These are phyloP conservation scores for Trissolcus japonicus DNA, from an alignment of 2,888 invertebrate genomes.

Conservation along the genomic window DNA sequence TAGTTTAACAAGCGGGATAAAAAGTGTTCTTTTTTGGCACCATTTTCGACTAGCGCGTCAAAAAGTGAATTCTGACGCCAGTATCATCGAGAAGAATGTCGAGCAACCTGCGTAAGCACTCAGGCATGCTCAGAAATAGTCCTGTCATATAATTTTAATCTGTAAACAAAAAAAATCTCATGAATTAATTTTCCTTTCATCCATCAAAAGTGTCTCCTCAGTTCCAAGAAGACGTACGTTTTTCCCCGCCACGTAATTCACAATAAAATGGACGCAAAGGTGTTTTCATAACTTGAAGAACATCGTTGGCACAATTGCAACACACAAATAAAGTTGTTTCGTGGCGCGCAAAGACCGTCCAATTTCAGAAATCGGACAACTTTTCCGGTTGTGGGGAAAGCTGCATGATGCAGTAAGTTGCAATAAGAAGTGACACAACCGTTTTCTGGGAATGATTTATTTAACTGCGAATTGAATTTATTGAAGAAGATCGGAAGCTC, in stretches of 20 bases:
- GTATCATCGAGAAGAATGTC: constrained; percentile 69
- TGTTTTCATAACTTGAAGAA: constrained; percentile 23
- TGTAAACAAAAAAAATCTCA: too few species aligned
- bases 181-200: constrained; percentile 9
- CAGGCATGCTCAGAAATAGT: constrained; percentile 32
- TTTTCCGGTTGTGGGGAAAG: not conserved
- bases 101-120: constrained; percentile 22
- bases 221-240: not conserved
- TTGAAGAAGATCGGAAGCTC: constrained; percentile 1
- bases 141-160: constrained; percentile 25
- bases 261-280: too few species aligned
- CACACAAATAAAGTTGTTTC: constrained; percentile 41
- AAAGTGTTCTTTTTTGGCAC: constrained; percentile 62
- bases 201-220: too few species aligned
- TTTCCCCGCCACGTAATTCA: too few species aligned
- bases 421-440: constrained; percentile 11
- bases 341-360: constrained; percentile 7
- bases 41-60: constrained; percentile 68
- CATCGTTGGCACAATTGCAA: constrained; percentile 39
- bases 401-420: constrained; percentile 5
- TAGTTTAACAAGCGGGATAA: constrained; percentile 1
- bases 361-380: constrained; percentile 19
- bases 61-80: constrained; percentile 69
- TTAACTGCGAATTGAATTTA: constrained; percentile 6
- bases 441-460: constrained; percentile 14